Evolutionary conservation across 2,888 invertebrate species (phyloP).

Genomic region (Encarsia formosa): DNA sequence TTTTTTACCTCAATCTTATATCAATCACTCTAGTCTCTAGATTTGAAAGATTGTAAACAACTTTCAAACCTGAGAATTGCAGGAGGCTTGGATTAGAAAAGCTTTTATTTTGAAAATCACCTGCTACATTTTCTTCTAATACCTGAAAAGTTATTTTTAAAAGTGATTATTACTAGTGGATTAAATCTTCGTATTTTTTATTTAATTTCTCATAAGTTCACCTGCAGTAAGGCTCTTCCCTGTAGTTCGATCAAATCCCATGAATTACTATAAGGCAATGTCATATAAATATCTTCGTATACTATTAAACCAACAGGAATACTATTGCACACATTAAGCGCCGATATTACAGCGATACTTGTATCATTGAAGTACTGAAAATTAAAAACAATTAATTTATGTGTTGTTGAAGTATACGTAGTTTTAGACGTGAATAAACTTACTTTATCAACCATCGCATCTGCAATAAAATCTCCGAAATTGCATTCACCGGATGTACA

Average conservation of each 20-base stretch:
- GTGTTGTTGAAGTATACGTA: background rate
- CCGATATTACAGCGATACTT: slow-evolving; percentile 64
- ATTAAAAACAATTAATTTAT: too few relatives aligned
- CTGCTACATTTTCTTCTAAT: slow-evolving; percentile 17
- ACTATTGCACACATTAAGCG: slow-evolving; percentile 67
- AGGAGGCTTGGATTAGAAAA: slow-evolving; percentile 8
- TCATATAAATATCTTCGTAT: slow-evolving; percentile 64
- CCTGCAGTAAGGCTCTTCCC: slow-evolving; percentile 61
- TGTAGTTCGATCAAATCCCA: slow-evolving; percentile 67
- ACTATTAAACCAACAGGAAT: slow-evolving; percentile 61
- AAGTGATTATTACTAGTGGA: background rate
- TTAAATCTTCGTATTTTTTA: background rate
- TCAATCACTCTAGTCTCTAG: slow-evolving; percentile 28
- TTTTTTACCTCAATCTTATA: slow-evolving; percentile 53
- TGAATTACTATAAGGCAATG: slow-evolving; percentile 74
- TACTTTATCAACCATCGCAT: slow-evolving; percentile 66
- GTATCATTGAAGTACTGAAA: slow-evolving; percentile 60
- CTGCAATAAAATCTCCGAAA: slow-evolving; percentile 69
- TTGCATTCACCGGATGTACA: slow-evolving; percentile 68
- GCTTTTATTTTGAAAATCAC: background rate
- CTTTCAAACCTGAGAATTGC: slow-evolving; percentile 41
- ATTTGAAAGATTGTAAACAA: slow-evolving; percentile 33
- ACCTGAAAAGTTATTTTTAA: slow-evolving; percentile 17
- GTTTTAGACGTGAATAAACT: slow-evolving; percentile 34
- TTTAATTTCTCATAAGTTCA: slow-evolving; percentile 31